A percentile compares a stretch with the other conserved stretches of the same genome.
These are phyloP conservation scores for Polyergus mexicanus DNA, from an alignment of 1,140 invertebrate genomes.

Conservation along the genomic window DNA sequence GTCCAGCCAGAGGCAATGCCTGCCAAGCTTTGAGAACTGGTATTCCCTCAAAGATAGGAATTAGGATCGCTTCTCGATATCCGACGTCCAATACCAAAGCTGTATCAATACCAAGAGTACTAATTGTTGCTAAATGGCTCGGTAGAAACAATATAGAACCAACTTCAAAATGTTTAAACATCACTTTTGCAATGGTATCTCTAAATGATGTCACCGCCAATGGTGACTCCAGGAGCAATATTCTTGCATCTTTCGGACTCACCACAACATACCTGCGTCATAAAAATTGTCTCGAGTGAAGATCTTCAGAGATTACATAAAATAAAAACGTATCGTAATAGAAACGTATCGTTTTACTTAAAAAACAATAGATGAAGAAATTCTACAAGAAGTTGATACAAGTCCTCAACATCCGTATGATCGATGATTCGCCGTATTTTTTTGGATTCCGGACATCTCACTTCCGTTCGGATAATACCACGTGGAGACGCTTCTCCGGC, in stretches of 20 bases:
- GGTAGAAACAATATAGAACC: constrained; percentile 90
- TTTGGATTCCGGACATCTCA: constrained; percentile 90
- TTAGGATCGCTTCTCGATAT: constrained; percentile 92
- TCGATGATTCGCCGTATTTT: constrained; percentile 90
- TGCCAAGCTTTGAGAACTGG: constrained; percentile 93
- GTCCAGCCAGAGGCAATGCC: constrained; percentile 91
- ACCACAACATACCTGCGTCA: constrained; percentile 92
- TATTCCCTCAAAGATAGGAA: constrained; percentile 95
- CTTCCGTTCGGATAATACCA: constrained; percentile 94
- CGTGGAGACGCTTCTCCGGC: constrained; percentile 95
- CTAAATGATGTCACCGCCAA: constrained; percentile 93
- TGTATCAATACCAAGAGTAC: constrained; percentile 92
- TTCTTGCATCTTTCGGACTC: constrained; percentile 96
- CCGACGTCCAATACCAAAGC: constrained; percentile 95
- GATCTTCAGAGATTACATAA: not conserved
- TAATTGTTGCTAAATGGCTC: constrained; percentile 92
- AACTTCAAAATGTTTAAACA: constrained; percentile 97
- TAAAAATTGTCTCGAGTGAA: not conserved
- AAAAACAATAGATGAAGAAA: constrained; percentile 96
- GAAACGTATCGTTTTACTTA: constrained; percentile 88
- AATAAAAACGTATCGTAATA: not conserved
- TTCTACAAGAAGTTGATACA: constrained; percentile 95
- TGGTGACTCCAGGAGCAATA: constrained; percentile 96
- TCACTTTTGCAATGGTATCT: constrained; percentile 95
- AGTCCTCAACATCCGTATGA: constrained; percentile 91